Percentiles rank a stretch among this genome's conserved stretches.
These are phyloP conservation scores for Synanthedon andrenaeformis DNA, from an alignment of 2,888 invertebrate species.

Conservation along the genomic window DNA sequence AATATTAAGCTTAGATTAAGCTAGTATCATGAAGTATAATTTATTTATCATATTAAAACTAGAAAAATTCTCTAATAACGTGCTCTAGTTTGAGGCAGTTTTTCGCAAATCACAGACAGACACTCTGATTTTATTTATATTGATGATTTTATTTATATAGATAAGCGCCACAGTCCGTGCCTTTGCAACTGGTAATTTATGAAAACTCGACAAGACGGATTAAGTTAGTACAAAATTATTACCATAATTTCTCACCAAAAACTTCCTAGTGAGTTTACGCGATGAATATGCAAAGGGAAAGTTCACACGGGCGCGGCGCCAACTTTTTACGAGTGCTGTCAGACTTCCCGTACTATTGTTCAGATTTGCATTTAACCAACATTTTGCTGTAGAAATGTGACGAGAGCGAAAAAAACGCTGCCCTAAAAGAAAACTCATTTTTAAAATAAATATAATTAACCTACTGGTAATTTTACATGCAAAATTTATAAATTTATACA, in stretches of 20 bases:
- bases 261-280: slow-evolving; percentile 58
- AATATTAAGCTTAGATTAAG: no score
- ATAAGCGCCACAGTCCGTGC: slow-evolving; percentile 19
- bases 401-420: not conserved
- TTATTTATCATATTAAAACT: no score
- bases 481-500: no score
- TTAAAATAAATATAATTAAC: no score
- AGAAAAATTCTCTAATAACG: no score
- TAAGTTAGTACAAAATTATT: slow-evolving; percentile 63
- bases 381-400: not conserved
- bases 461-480: no score
- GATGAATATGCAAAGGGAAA: slow-evolving; percentile 64
- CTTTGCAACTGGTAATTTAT: slow-evolving; percentile 41
- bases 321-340: slow-evolving; percentile 60
- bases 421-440: no score
- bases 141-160: no score
- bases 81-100: no score
- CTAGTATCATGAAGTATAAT: no score
- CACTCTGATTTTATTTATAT: no score
- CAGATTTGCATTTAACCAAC: slow-evolving; percentile 36
- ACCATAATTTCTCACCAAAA: slow-evolving; percentile 66
- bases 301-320: slow-evolving; percentile 45
- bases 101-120: no score
- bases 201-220: slow-evolving; percentile 48
- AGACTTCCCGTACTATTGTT: slow-evolving; percentile 47